phyloP scores from a whole-genome alignment of 2,113 vertebrate genomes.

The Heptranchias perlo region DNA sequence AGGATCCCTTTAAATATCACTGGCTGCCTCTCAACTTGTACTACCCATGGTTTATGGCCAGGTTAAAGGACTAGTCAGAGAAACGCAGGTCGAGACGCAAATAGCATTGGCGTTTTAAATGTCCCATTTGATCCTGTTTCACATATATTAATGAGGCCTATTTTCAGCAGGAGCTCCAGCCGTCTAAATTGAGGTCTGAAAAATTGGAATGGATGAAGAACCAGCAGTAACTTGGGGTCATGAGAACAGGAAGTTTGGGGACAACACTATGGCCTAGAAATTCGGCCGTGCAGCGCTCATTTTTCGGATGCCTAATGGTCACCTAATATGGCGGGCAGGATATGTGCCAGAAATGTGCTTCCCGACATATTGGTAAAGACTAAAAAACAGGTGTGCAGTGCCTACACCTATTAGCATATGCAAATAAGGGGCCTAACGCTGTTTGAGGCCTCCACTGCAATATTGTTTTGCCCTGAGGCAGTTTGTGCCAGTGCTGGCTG shows the following conservation, averaged over 20 bases:
- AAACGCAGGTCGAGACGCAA: too few relatives aligned
- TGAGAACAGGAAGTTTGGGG: too few relatives aligned
- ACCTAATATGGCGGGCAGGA: neutral
- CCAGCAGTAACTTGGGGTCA: neutral
- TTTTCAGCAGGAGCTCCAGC: too few relatives aligned
- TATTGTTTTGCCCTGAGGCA: neutral
- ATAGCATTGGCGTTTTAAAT: too few relatives aligned
- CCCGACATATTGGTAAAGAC: neutral
- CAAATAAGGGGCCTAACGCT: neutral
- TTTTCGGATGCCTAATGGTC: neutral
- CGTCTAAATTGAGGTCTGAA: neutral
- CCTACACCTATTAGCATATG: neutral
- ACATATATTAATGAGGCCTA: too few relatives aligned
- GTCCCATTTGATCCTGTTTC: too few relatives aligned
- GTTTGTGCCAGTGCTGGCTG: neutral
- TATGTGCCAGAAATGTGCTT: neutral
- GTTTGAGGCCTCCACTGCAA: neutral
- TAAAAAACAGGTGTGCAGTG: neutral
- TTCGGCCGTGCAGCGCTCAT: too few relatives aligned
- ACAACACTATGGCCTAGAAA: too few relatives aligned
- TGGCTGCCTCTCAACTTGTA: too few relatives aligned
- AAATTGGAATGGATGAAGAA: neutral
- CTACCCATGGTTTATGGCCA: too few relatives aligned
- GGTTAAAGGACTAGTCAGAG: too few relatives aligned
- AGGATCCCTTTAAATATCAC: too few relatives aligned